Conservation (phyloP, 2,797 vertebrate species). For the Sebastes minor region DNA sequence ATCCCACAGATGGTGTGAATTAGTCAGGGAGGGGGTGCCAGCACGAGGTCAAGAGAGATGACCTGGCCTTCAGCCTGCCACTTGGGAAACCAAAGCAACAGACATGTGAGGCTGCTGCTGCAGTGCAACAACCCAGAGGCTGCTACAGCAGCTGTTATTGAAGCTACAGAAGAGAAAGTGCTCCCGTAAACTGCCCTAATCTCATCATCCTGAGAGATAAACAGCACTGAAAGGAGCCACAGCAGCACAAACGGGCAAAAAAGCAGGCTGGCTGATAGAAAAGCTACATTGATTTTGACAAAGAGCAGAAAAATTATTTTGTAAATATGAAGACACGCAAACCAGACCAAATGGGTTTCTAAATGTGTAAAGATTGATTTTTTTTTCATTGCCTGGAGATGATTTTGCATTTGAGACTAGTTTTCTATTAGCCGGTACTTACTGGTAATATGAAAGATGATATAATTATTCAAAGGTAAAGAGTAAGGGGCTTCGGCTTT, state of each 20-base stretch:
- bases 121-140: slow-evolving; percentile 48
- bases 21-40: slow-evolving; percentile 71
- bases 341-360: slow-evolving; percentile 71
- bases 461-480: slow-evolving; percentile 45
- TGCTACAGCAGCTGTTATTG: slow-evolving; percentile 55
- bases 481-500: slow-evolving; percentile 27
- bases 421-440: slow-evolving; percentile 50
- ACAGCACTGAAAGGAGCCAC: slow-evolving; percentile 52
- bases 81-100: slow-evolving; percentile 61
- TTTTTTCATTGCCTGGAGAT: slow-evolving; percentile 45
- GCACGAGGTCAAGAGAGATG: slow-evolving; percentile 70
- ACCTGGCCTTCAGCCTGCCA: slow-evolving; percentile 75
- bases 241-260: slow-evolving; percentile 48
- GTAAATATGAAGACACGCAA: slow-evolving; percentile 61
- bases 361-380: slow-evolving; percentile 78
- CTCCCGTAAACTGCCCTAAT: slow-evolving; percentile 62
- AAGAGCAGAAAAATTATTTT: slow-evolving; percentile 58
- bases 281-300: slow-evolving; percentile 78
- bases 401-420: slow-evolving; percentile 55
- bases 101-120: slow-evolving; percentile 48
- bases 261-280: slow-evolving; percentile 43
- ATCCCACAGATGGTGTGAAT: slow-evolving; percentile 78
- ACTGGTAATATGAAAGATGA: slow-evolving; percentile 55
- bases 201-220: slow-evolving; percentile 67
- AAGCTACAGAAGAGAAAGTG: slow-evolving; percentile 58